A percentile compares a stretch with the other conserved stretches of the same genome.
These are phyloP conservation scores for Camelus dromedarius DNA, from an alignment of 2,113 vertebrate genomes.

Conservation along the genomic window DNA sequence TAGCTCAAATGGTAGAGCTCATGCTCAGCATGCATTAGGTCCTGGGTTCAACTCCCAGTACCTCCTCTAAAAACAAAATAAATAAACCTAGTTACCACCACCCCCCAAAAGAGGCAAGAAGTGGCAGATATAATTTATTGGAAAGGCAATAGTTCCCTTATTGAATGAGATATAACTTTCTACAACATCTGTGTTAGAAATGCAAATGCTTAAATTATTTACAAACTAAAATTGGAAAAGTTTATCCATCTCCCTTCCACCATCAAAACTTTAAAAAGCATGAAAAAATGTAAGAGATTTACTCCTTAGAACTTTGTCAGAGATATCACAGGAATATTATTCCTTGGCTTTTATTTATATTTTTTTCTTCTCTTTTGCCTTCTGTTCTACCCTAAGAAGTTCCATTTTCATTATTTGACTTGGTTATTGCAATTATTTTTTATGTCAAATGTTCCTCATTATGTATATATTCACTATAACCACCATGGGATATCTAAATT, in stretches of 20 bases:
- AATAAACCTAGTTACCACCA: too few species aligned
- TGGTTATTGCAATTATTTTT: neutral
- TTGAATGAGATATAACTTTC: conserved; percentile 24
- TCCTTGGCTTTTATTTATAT: neutral
- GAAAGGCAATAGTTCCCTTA: neutral
- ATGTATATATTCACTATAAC: conserved; percentile 19
- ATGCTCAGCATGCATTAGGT: too few species aligned
- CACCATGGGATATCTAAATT: neutral
- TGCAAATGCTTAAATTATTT: neutral
- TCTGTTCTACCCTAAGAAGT: neutral
- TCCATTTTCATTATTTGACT: conserved; percentile 43
- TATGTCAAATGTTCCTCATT: neutral
- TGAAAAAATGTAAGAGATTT: neutral
- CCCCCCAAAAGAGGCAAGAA: neutral
- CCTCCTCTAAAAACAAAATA: too few species aligned
- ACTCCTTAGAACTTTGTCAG: neutral
- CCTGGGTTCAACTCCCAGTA: too few species aligned
- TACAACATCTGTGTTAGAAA: neutral
- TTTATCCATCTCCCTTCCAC: neutral
- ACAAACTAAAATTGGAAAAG: neutral
- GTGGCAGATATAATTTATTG: neutral
- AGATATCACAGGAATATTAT: neutral
- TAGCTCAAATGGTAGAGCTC: too few species aligned
- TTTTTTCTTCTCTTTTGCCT: neutral
- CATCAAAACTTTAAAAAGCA: neutral